Conservation (phyloP, 2,888 invertebrate genomes). For the Agonopterix arenella region DNA sequence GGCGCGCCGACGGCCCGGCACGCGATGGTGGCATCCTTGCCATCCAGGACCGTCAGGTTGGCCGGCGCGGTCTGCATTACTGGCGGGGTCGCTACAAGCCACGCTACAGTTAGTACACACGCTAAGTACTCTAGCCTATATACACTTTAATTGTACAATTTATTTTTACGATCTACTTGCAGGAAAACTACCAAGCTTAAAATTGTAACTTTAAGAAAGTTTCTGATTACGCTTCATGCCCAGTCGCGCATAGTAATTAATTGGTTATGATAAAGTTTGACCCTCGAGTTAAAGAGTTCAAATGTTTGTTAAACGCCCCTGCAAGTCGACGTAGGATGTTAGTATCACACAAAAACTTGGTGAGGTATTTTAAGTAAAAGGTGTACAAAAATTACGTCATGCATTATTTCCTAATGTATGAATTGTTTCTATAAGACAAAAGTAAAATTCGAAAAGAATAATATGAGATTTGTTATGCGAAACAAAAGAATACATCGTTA, state of each 20-base stretch:
- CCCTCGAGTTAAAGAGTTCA: too few species aligned
- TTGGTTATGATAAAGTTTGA: too few species aligned
- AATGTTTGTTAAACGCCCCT: too few species aligned
- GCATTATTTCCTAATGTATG: neutral
- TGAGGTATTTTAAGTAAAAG: neutral
- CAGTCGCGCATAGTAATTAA: too few species aligned
- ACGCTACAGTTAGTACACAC: constrained; percentile 53
- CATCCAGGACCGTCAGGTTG: constrained; percentile 93
- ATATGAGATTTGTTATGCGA: neutral
- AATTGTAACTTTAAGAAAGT: too few species aligned
- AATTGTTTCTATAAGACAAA: too few species aligned
- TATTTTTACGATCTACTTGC: too few species aligned
- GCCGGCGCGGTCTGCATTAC: constrained; percentile 89
- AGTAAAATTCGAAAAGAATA: too few species aligned
- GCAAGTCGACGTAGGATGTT: constrained; percentile 1
- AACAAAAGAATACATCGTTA: too few species aligned
- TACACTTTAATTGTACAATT: constrained; percentile 1
- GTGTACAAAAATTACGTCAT: neutral
- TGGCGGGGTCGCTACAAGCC: constrained; percentile 89
- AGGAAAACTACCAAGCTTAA: too few species aligned
- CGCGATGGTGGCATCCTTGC: constrained; percentile 91
- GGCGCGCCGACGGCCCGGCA: constrained; percentile 95
- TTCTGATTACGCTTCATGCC: too few species aligned
- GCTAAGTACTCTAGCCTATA: constrained; percentile 16
- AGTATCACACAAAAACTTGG: constrained; percentile 10